Evolutionary conservation across 2,888 invertebrate genomes (phyloP).

Genomic region (Elmis aenea): DNA sequence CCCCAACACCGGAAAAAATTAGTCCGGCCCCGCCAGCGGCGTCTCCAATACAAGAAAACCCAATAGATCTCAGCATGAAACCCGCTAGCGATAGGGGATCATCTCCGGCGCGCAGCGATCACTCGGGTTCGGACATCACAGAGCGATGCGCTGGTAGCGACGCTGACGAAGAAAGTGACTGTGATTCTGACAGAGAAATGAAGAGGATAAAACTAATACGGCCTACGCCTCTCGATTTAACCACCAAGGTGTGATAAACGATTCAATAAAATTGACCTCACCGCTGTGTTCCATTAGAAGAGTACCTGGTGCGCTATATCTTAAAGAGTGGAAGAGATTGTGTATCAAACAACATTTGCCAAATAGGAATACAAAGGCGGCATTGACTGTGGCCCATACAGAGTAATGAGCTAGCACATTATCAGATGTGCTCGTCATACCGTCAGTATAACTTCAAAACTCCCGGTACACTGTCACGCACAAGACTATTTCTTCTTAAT

Average conservation of each 20-base stretch:
- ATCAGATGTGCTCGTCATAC: slow-evolving; percentile 24
- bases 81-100: slow-evolving; percentile 53
- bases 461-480: slow-evolving; percentile 10
- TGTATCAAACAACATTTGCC: slow-evolving; percentile 22
- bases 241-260: slow-evolving; percentile 60
- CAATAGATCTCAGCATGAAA: slow-evolving; percentile 77
- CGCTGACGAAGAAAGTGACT: slow-evolving; percentile 52
- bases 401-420: slow-evolving; percentile 21
- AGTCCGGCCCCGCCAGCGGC: slow-evolving; percentile 44
- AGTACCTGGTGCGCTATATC: slow-evolving; percentile 29
- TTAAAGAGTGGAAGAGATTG: slow-evolving; percentile 14
- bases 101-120: slow-evolving; percentile 39
- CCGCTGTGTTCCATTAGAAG: slow-evolving; percentile 34
- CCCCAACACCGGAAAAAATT: slow-evolving; percentile 46
- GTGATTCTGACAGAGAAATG: slow-evolving; percentile 46
- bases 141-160: slow-evolving; percentile 45
- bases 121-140: slow-evolving; percentile 31
- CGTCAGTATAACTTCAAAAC: slow-evolving; percentile 15
- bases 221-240: slow-evolving; percentile 57
- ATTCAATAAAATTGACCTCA: slow-evolving; percentile 22
- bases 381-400: slow-evolving; percentile 19
- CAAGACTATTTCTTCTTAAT: slow-evolving; percentile 8
- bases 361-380: slow-evolving; percentile 24
- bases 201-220: slow-evolving; percentile 44
- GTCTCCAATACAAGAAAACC: slow-evolving; percentile 62